A percentile compares a stretch with the other conserved stretches of the same genome.
Conservation (phyloP, 1,140 invertebrate genomes). For the Brachionus plicatilis region DNA sequence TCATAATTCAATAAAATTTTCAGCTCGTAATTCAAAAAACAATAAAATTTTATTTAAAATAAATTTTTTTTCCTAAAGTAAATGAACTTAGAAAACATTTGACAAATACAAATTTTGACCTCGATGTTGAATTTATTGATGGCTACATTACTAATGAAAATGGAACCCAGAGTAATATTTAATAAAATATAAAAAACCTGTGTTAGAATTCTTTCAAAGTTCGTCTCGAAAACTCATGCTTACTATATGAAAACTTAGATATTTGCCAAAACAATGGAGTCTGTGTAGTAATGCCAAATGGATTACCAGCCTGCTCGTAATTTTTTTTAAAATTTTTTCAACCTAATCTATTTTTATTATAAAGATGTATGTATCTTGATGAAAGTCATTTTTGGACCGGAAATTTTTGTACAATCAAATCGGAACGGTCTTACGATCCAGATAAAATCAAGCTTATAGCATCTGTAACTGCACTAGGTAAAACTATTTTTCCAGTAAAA, state of each 20-base stretch:
- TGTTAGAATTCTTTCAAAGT: not conserved
- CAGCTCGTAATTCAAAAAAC: not conserved
- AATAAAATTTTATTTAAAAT: not conserved
- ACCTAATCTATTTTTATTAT: not conserved
- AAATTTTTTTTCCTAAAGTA: not conserved
- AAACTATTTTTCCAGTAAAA: not conserved
- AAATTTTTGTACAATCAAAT: constrained; percentile 7
- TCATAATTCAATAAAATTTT: constrained; percentile 11
- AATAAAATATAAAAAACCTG: not conserved
- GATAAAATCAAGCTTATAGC: not conserved
- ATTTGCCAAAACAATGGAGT: constrained; percentile 18
- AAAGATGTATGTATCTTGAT: not conserved
- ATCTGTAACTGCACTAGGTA: not conserved
- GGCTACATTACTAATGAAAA: not conserved
- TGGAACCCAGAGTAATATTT: not conserved
- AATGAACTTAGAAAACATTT: not conserved
- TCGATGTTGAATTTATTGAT: not conserved
- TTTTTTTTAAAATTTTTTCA: not conserved
- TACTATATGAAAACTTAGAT: not conserved
- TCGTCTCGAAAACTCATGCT: not conserved
- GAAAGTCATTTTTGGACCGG: constrained; percentile 25
- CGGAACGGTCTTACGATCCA: not conserved
- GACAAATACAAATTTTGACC: not conserved
- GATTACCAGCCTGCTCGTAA: constrained; percentile 2
- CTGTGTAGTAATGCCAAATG: not conserved